phyloP scores from a whole-genome alignment of 92 coral and sea anemone species.

The Chrysogorgia sp. region DNA sequence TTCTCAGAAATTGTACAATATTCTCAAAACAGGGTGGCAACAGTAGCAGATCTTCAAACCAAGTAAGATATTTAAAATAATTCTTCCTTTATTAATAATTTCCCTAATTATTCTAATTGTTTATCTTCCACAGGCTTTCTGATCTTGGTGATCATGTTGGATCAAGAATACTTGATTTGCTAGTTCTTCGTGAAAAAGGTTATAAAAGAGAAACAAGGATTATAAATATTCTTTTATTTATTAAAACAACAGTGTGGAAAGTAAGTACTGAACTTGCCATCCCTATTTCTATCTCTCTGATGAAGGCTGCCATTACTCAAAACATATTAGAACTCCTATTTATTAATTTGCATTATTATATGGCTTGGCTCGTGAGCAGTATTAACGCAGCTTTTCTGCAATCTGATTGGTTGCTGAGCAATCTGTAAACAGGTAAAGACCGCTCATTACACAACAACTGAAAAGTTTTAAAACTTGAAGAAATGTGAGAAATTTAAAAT shows the following conservation, averaged over 20 bases:
- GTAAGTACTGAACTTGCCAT: conserved; percentile 32
- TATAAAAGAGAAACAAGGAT: conserved; percentile 88
- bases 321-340: too few relatives aligned
- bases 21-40: conserved; percentile 93
- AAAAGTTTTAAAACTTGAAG: too few relatives aligned
- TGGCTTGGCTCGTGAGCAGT: too few relatives aligned
- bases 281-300: too few relatives aligned
- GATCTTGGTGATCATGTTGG: conserved; percentile 94
- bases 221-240: conserved; percentile 85
- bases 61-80: conserved; percentile 71
- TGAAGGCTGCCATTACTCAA: too few relatives aligned
- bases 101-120: neutral
- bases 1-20: conserved; percentile 98
- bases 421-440: too few relatives aligned
- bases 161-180: conserved; percentile 89
- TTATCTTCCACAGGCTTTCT: conserved; percentile 70
- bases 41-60: conserved; percentile 96
- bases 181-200: conserved; percentile 93
- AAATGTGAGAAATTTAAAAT: too few relatives aligned
- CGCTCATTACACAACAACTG: too few relatives aligned
- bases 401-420: too few relatives aligned
- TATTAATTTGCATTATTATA: too few relatives aligned
- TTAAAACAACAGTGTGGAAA: conserved; percentile 97
- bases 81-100: neutral
- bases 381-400: too few relatives aligned